These are phyloP conservation scores for Agrochola lychnidis DNA, from an alignment of 2,888 invertebrate species.

Conservation along the genomic window DNA sequence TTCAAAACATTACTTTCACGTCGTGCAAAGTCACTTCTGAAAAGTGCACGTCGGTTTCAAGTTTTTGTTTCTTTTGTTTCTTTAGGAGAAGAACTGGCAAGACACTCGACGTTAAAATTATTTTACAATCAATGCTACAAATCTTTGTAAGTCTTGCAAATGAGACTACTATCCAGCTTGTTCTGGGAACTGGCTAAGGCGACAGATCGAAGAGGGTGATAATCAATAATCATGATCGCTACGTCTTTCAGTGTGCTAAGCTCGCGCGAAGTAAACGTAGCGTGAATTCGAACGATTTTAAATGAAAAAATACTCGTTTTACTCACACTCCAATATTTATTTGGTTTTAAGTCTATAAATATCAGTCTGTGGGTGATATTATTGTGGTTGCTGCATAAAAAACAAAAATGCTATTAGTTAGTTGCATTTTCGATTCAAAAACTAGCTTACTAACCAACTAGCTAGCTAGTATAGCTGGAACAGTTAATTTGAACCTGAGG, in stretches of 20 bases:
- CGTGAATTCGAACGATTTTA: no score
- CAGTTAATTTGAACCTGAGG: background rate
- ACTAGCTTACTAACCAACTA: background rate
- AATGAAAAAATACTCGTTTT: no score
- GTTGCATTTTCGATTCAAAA: background rate
- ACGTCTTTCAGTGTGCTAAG: no score
- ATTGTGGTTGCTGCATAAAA: background rate
- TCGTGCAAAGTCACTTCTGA: background rate
- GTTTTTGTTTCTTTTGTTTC: background rate
- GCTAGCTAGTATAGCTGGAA: no score
- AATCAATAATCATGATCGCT: no score
- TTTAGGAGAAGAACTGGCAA: background rate
- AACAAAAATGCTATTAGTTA: background rate
- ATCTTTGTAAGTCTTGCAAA: no score
- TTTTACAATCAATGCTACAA: background rate
- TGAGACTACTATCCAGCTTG: no score
- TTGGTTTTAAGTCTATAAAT: no score
- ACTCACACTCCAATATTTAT: no score
- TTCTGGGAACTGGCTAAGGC: no score
- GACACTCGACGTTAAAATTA: background rate
- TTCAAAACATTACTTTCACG: constrained; percentile 1
- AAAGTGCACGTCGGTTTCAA: background rate
- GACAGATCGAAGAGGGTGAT: no score
- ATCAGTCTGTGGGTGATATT: background rate
- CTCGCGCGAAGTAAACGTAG: no score